Evolutionary conservation across 2,888 invertebrate genomes (phyloP), one percentile per base, ranked within the genome.

Genomic region (Oxystoma pomonae): DNA sequence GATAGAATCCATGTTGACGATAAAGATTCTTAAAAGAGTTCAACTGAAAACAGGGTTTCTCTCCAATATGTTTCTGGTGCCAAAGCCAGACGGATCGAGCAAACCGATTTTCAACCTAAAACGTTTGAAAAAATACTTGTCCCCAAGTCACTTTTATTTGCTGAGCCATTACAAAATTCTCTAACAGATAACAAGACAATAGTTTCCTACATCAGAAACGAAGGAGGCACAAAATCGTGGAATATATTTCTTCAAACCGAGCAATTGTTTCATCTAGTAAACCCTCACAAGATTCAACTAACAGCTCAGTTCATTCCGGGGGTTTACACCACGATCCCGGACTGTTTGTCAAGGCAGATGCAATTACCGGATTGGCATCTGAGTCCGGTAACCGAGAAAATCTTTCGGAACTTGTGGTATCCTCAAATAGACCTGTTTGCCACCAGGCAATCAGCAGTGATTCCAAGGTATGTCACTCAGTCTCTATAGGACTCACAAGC

Each of bases 291-390:
- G 3, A 35, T 35, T 35, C 35, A 12, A 35, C 3, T 35, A 35
- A 35, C 5, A 35, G 35, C 35, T 3, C 3, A 12, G 12, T 35
- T 7, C 35, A n/a, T n/a, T n/a, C n/a, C n/a, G n/a, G n/a, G n/a
- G n/a, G n/a, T n/a, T n/a, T n/a, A n/a, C n/a, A n/a, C n/a, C n/a
- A n/a, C n/a, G n/a, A n/a, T n/a, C n/a, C 65, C 67, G 51, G 65
- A 67, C 62, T 16, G 61, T 9, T 57, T 67, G 51, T 65, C 65
- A 12, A 20, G 64, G 12, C n/a, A 58, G 2, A n/a, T 51, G 20
- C 55, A 16, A 7, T 55, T 59, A 63, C 53, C 65, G 57, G 67
- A 67, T 52, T 65, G 67, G 67, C 67, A 67, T 49, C 58, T 67
- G 1, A 20, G 12, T 19, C 19, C 17, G 21, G 16, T 62, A n/a